Evolutionary conservation across 2,113 vertebrate species (phyloP).

Genomic region (Cololabis saira): DNA sequence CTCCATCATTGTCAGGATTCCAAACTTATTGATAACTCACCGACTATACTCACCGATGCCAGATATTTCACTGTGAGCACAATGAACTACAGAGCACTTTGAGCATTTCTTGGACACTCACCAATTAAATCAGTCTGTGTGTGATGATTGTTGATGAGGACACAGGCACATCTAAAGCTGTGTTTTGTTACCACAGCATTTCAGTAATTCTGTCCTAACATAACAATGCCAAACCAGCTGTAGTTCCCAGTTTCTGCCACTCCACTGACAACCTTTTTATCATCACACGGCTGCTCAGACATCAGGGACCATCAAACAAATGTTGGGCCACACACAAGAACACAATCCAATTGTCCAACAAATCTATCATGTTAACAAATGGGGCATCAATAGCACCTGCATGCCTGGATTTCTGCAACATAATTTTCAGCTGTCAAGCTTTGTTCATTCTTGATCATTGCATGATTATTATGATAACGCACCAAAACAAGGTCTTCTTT

Average conservation of each 20-base stretch:
- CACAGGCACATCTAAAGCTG: constrained; percentile 24
- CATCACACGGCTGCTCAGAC: constrained; percentile 40
- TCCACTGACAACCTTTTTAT: constrained; percentile 49
- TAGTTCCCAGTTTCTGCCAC: constrained; percentile 30
- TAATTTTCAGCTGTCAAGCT: no score
- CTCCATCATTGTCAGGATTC: no score
- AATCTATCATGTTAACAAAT: constrained; percentile 53
- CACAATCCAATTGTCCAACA: constrained; percentile 46
- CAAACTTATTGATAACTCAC: no score
- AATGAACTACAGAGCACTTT: constrained; percentile 22
- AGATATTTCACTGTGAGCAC: constrained; percentile 40
- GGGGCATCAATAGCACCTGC: constrained; percentile 42
- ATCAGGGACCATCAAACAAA: constrained; percentile 24
- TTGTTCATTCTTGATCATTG: no score
- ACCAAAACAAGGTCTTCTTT: no score
- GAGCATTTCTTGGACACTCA: constrained; percentile 26
- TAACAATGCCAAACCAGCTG: constrained; percentile 36
- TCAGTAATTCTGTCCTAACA: constrained; percentile 37
- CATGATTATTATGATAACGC: no score
- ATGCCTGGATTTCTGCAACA: neutral
- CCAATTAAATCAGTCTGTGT: constrained; percentile 41
- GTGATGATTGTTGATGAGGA: constrained; percentile 29
- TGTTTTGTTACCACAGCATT: constrained; percentile 37
- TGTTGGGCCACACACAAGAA: neutral
- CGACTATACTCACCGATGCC: no score